Evolutionary conservation across 2,888 invertebrate species (phyloP), one percentile per base, ranked within the genome.

Genomic region (Agrotis clavis): DNA sequence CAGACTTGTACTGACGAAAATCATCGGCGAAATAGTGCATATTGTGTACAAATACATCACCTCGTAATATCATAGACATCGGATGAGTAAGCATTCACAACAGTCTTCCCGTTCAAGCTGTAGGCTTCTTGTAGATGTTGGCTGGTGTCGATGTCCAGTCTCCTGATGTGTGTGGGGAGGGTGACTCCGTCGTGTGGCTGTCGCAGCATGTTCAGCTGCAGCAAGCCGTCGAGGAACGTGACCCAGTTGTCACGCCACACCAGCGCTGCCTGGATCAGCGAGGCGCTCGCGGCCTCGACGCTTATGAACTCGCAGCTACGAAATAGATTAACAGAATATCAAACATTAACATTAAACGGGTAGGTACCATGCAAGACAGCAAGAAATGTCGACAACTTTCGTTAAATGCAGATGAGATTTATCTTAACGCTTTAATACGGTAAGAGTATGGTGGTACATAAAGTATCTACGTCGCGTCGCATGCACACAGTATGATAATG

Each of bases 141-240:
- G 1, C 65, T 60, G 5, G 85, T 64, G 45, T 90, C 57, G 5
- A 91, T 89, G 4, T 21, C n/a, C 9, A 91, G 60, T 35, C 47
- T 79, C 18, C 81, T 77, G 41, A 91, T 87, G 14, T 71, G 78
- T 0, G 97, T 97, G 1, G 98, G 98, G 19, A 97, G 92, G 50
- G 97, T 94, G 0, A 98, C 93, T 0, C 97, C 95, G 62, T 97
- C 95, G 5, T 97, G 94, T 25, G 97, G 95, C 68, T 97, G 94
- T 50, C 97, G 96, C 19, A 98, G 86, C 13, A 97, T 96, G 62
- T 97, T 96, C 73, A 98, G 97, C 93, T 99, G 99, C 21, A 99
- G 92, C 96, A 98, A 97, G 0, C 97, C 97, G 91, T 99, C 98
- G 86, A 99, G 95, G 87, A 35, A n/a, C n/a, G n/a, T n/a, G n/a